Conservation (phyloP, 1,140 invertebrate genomes). For the Adoxophyes honmai region DNA sequence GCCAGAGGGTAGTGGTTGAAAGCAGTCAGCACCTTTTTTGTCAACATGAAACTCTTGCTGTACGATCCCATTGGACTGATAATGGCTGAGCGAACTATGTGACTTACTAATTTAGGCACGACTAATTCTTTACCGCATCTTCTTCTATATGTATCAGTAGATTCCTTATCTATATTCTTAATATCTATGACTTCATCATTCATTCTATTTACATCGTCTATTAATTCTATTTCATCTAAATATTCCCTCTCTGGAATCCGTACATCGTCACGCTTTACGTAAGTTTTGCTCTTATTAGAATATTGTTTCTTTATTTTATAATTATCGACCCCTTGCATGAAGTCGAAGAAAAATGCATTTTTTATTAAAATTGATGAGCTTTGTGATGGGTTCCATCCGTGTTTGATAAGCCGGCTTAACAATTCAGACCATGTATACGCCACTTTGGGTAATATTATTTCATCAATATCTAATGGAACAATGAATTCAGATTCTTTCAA, state of each 20-base stretch:
- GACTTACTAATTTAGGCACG: slow-evolving; percentile 54
- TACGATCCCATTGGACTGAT: slow-evolving; percentile 81
- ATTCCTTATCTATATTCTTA: slow-evolving; percentile 36
- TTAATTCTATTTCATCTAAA: slow-evolving; percentile 63
- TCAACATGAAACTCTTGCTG: slow-evolving; percentile 85
- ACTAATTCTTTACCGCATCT: slow-evolving; percentile 43
- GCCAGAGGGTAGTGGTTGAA: slow-evolving; percentile 87
- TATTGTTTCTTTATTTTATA: slow-evolving; percentile 33
- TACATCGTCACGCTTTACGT: slow-evolving; percentile 60
- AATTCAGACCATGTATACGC: slow-evolving; percentile 78
- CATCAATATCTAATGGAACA: slow-evolving; percentile 84
- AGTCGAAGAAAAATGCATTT: slow-evolving; percentile 82
- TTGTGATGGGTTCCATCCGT: slow-evolving; percentile 63
- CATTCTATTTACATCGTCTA: slow-evolving; percentile 46
- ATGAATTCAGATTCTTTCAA: slow-evolving; percentile 80
- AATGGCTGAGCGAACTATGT: slow-evolving; percentile 75
- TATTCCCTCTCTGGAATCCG: slow-evolving; percentile 36
- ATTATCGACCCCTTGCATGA: slow-evolving; percentile 50
- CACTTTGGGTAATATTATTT: slow-evolving; percentile 81
- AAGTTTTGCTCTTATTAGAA: slow-evolving; percentile 43
- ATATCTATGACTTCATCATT: slow-evolving; percentile 42
- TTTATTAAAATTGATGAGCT: slow-evolving; percentile 80
- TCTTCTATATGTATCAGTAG: slow-evolving; percentile 32
- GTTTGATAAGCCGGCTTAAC: slow-evolving; percentile 47
- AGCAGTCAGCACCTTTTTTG: slow-evolving; percentile 81